Evolutionary conservation across 1,140 invertebrate genomes (phyloP).

Genomic region (Holcopasites calliopsidis): DNA sequence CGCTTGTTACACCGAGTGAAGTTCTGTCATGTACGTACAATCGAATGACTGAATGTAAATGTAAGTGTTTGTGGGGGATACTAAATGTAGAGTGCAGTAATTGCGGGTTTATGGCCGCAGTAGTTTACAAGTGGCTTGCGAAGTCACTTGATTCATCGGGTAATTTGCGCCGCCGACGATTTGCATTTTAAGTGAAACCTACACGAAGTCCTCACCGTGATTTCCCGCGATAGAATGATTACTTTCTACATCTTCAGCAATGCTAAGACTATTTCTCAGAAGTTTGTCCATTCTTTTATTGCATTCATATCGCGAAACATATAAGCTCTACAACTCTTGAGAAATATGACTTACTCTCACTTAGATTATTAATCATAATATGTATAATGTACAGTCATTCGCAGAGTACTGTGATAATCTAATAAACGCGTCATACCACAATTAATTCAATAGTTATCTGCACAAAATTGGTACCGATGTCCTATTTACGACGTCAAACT

Average conservation of each 20-base stretch:
- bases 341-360: not conserved
- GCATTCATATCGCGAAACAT: too few species aligned
- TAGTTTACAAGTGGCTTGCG: conserved; percentile 39
- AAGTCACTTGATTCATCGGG: conserved; percentile 34
- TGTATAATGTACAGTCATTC: too few species aligned
- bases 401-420: too few species aligned
- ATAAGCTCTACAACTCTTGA: too few species aligned
- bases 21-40: not conserved
- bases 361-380: too few species aligned
- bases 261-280: too few species aligned
- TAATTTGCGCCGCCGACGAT: conserved; percentile 7
- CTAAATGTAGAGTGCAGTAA: conserved; percentile 43
- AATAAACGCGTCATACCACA: too few species aligned
- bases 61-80: conserved; percentile 35
- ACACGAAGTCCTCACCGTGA: not conserved
- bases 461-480: too few species aligned
- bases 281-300: too few species aligned
- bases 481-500: too few species aligned
- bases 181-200: conserved; percentile 28
- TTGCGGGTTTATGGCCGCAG: conserved; percentile 32
- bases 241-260: not conserved
- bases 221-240: conserved; percentile 4
- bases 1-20: conserved; percentile 2
- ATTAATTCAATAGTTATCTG: too few species aligned
- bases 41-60: conserved; percentile 20